A percentile compares a stretch with the other conserved stretches of the same genome.
Conservation (phyloP, 2,113 vertebrate genomes). For the Sclerurus mexicanus region DNA sequence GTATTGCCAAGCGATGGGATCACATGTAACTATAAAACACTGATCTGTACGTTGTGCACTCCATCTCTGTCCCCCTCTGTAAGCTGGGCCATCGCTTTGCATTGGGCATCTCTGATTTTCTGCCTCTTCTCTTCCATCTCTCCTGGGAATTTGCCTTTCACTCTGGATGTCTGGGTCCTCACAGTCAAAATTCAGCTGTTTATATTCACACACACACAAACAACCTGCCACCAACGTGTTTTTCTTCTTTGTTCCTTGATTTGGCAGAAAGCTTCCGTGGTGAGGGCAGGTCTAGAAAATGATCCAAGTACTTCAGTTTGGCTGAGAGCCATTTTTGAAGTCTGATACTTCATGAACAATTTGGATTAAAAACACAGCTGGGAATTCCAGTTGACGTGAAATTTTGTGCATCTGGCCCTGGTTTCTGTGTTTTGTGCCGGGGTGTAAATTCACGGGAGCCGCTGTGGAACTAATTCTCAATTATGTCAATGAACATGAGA, state of each 20-base stretch:
- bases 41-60: background rate
- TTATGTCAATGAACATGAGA: slow-evolving; percentile 8
- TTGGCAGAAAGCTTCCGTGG: background rate
- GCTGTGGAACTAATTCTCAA: slow-evolving; percentile 12
- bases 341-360: slow-evolving; percentile 8
- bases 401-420: slow-evolving; percentile 22
- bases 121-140: background rate
- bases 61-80: background rate
- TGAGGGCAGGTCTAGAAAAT: slow-evolving; percentile 6
- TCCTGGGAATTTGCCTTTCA: background rate
- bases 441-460: background rate
- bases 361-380: slow-evolving; percentile 41
- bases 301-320: slow-evolving; percentile 3
- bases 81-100: background rate
- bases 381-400: slow-evolving; percentile 22
- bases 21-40: background rate
- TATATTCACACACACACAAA: background rate
- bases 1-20: background rate
- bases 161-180: background rate
- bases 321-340: slow-evolving; percentile 21
- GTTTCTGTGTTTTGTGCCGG: slow-evolving; percentile 14
- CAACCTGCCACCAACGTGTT: background rate
- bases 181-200: background rate
- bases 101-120: background rate
- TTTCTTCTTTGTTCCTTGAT: background rate